These are phyloP conservation scores for Heliconius sara DNA, from an alignment of 2,888 invertebrate species.

Conservation along the genomic window DNA sequence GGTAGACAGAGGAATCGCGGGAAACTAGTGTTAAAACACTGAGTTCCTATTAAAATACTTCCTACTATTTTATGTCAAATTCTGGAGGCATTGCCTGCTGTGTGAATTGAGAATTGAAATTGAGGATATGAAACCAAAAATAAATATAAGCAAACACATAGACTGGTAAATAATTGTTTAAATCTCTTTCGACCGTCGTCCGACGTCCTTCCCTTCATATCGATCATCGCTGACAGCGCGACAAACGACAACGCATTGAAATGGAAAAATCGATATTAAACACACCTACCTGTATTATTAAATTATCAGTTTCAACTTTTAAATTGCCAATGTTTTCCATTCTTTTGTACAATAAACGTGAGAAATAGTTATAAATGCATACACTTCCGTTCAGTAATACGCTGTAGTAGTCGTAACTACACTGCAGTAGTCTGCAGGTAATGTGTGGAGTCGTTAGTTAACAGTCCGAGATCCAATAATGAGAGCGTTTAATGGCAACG, in stretches of 20 bases:
- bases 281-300: background rate
- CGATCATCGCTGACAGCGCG: background rate
- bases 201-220: slow-evolving; percentile 10
- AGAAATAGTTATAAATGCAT: slow-evolving; percentile 7
- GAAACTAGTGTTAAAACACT: too few species aligned
- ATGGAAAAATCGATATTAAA: slow-evolving; percentile 6
- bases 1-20: too few species aligned
- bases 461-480: slow-evolving; percentile 25
- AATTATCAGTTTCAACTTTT: background rate
- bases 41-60: too few species aligned
- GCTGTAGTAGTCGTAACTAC: slow-evolving; percentile 4
- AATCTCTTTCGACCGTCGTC: slow-evolving; percentile 1
- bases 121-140: too few species aligned
- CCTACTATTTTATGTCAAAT: too few species aligned
- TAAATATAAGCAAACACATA: too few species aligned
- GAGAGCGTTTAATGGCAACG: slow-evolving; percentile 2
- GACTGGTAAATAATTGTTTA: slow-evolving; percentile 34
- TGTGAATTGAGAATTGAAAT: too few species aligned
- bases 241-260: slow-evolving; percentile 1
- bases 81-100: too few species aligned
- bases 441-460: slow-evolving; percentile 21
- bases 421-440: slow-evolving; percentile 11
- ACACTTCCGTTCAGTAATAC: background rate
- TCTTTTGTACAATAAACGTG: background rate
- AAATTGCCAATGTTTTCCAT: background rate